A percentile compares a stretch with the other conserved stretches of the same genome.
Conservation (phyloP, 2,797 vertebrate species). For the Selene dorsalis region DNA sequence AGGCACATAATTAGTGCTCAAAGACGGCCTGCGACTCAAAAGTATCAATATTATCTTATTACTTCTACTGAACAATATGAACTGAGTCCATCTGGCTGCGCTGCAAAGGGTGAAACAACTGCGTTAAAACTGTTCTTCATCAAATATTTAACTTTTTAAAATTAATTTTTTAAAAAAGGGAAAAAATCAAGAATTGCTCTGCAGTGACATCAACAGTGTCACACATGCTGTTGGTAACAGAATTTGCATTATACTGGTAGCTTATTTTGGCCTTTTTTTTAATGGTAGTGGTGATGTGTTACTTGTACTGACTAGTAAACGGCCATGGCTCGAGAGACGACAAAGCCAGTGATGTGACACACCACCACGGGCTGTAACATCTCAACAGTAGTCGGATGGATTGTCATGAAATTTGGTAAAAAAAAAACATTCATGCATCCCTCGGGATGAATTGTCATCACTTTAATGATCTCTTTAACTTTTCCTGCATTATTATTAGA, state of each 20-base stretch:
- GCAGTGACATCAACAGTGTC: slow-evolving; percentile 1
- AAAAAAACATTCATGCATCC: neutral
- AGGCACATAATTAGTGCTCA: slow-evolving; percentile 38
- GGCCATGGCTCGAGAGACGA: neutral
- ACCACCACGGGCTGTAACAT: neutral
- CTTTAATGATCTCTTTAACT: neutral
- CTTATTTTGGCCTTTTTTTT: neutral
- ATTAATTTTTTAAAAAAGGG: neutral
- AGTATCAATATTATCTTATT: slow-evolving; percentile 32
- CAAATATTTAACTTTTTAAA: slow-evolving; percentile 15
- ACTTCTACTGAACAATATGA: slow-evolving; percentile 23
- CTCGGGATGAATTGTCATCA: neutral
- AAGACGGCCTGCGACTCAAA: slow-evolving; percentile 23
- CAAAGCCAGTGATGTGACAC: neutral
- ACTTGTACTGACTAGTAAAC: neutral
- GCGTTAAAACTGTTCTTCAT: slow-evolving; percentile 24
- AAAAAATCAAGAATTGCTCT: neutral
- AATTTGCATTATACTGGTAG: neutral
- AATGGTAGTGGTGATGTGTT: neutral
- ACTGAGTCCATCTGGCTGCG: slow-evolving; percentile 19
- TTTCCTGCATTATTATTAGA: neutral
- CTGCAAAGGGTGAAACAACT: slow-evolving; percentile 13
- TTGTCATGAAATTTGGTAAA: no score
- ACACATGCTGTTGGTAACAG: neutral
- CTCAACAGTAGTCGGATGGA: neutral